Evolutionary conservation across 1,140 invertebrate genomes (phyloP), one percentile per base, ranked within the genome.

Genomic region (Stenopsyche tienmushanensis): DNA sequence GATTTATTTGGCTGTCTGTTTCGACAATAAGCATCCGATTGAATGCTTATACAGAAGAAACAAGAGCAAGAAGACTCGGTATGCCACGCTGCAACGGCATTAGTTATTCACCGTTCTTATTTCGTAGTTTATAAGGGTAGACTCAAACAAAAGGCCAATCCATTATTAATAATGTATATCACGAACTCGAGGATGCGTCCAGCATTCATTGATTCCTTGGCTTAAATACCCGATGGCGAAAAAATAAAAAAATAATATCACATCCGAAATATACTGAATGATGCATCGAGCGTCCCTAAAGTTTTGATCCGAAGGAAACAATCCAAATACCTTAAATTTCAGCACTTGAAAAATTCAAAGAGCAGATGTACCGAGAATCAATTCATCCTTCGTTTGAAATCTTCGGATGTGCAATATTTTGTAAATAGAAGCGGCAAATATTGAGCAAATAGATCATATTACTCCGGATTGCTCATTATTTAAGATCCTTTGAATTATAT

Each of bases 91-190:
- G 49, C 25, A 45, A 29, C 23, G 21, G 25, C 52, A 64, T 64
- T 64, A 55, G 62, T 18, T 41, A 64, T 64, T 64, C 62, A 15
- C 39, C 39, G 21, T 44, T 18, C 58, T 62, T 62, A 50, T 62
- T 34, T 44, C 25, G 49, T 64, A 53, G 62, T n/a, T n/a, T n/a
- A n/a, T n/a, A n/a, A n/a, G n/a, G n/a, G n/a, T n/a, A n/a, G n/a
- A n/a, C 45, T 49, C 23, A 34, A 54, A 63, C 60, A 63, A 64
- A 64, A 64, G 62, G 24, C 13, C 7, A 18, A 64, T 55, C 26
- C 50, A 52, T 26, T 54, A 64, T 64, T 64, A 41, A 64, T 64
- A 50, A 64, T 53, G 44, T 62, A 50, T 50, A 47, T 25, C 59
- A 26, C 45, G 23, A 17, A 18, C 47, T 21, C 13, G 20, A 17